Evolutionary conservation across 2,113 vertebrate genomes (phyloP).

Genomic region (Percopsis transmontana): DNA sequence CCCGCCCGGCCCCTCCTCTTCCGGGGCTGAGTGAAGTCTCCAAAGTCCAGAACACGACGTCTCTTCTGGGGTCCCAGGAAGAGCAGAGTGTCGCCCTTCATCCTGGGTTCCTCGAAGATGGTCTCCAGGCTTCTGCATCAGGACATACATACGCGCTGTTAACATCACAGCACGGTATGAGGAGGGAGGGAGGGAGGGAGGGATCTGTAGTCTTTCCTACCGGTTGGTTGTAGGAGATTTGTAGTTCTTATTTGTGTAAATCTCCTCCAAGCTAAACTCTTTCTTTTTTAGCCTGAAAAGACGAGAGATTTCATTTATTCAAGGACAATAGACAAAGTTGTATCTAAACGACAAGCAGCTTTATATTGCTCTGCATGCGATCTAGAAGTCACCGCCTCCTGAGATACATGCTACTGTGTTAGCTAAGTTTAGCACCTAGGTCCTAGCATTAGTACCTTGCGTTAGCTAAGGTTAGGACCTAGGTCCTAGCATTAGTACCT

Average conservation of each 20-base stretch:
- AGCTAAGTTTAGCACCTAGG: too few species aligned
- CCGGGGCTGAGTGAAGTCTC: not conserved
- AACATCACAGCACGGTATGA: too few species aligned
- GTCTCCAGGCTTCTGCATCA: not conserved
- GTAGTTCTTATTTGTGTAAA: conserved; percentile 6
- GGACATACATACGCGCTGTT: too few species aligned
- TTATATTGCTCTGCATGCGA: too few species aligned
- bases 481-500: too few species aligned
- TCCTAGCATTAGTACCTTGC: too few species aligned
- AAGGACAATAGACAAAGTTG: too few species aligned
- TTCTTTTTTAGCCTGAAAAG: conserved; percentile 3
- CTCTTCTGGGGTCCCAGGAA: not conserved
- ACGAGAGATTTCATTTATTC: not conserved
- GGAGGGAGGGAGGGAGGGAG: too few species aligned
- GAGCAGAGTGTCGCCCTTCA: not conserved
- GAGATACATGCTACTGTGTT: too few species aligned
- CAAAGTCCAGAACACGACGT: not conserved
- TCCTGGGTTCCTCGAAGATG: not conserved
- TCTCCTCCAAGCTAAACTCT: conserved; percentile 1
- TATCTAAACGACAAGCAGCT: too few species aligned
- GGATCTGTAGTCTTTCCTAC: not conserved
- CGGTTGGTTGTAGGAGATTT: not conserved
- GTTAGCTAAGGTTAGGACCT: too few species aligned
- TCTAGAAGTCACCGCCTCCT: too few species aligned
- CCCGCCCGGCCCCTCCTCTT: not conserved